phyloP scores from a whole-genome alignment of 1,140 invertebrate genomes.

The Ips typographus region DNA sequence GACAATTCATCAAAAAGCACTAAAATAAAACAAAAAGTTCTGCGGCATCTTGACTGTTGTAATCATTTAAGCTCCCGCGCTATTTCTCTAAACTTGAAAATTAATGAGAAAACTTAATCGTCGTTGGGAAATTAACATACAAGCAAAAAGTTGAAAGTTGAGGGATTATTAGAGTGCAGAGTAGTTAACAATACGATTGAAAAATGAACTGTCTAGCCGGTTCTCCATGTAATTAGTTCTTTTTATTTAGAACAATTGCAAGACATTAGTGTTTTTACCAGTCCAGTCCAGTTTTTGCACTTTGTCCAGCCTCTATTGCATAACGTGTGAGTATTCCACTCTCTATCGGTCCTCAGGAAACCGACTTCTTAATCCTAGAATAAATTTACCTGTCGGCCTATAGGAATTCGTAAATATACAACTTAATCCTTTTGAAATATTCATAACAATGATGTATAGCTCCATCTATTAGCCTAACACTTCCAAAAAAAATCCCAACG shows the following conservation, averaged over 20 bases:
- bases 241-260: constrained; percentile 11
- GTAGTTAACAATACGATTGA: constrained; percentile 28
- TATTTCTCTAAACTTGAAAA: constrained; percentile 8
- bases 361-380: constrained; percentile 3
- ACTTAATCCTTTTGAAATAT: constrained; percentile 22
- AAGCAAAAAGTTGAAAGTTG: constrained; percentile 28
- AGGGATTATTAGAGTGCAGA: constrained; percentile 32
- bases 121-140: constrained; percentile 30
- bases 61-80: constrained; percentile 8
- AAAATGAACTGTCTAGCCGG: constrained; percentile 28
- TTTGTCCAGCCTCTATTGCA: too few relatives aligned
- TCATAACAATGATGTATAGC: constrained; percentile 19
- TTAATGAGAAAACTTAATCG: constrained; percentile 32
- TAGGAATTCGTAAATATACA: constrained; percentile 20
- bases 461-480: constrained; percentile 23
- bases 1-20: too few relatives aligned
- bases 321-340: background rate
- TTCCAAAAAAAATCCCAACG: constrained; percentile 1
- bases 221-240: constrained; percentile 27
- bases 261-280: too few relatives aligned
- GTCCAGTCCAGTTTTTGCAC: too few relatives aligned
- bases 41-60: too few relatives aligned
- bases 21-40: too few relatives aligned
- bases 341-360: too few relatives aligned
- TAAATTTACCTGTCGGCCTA: constrained; percentile 15